phyloP scores from a whole-genome alignment of 1,140 invertebrate species.

The Agrypnia vestita region DNA sequence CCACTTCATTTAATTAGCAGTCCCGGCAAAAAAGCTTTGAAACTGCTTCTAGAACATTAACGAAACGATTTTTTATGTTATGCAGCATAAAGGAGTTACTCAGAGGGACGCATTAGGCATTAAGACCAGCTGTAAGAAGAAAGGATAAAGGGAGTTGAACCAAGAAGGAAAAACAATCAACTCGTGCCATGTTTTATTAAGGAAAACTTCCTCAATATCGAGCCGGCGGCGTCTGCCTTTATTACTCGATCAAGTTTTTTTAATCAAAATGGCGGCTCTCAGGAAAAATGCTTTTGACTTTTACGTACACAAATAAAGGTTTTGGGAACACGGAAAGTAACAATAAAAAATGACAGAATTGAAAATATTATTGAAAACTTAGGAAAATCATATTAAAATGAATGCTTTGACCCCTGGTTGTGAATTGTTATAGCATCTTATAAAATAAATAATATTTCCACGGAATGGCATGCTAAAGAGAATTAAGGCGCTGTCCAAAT shows the following conservation, averaged over 20 bases:
- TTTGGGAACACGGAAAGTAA: background rate
- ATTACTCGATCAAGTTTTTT: constrained; percentile 50
- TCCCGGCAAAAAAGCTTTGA: constrained; percentile 17
- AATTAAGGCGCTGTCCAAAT: too few relatives aligned
- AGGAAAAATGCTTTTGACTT: background rate
- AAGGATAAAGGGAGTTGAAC: constrained; percentile 44
- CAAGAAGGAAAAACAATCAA: constrained; percentile 55
- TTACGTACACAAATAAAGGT: background rate
- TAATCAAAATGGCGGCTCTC: constrained; percentile 24
- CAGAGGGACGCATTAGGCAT: constrained; percentile 54
- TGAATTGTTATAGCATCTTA: too few relatives aligned
- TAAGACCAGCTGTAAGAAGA: constrained; percentile 46
- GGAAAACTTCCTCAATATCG: constrained; percentile 56
- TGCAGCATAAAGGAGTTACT: constrained; percentile 41
- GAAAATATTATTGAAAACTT: too few relatives aligned
- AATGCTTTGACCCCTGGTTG: too few relatives aligned
- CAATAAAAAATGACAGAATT: too few relatives aligned
- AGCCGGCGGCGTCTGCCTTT: constrained; percentile 40
- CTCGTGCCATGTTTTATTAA: constrained; percentile 57
- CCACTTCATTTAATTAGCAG: constrained; percentile 48
- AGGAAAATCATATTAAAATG: too few relatives aligned
- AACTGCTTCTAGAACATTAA: constrained; percentile 18
- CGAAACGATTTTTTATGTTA: constrained; percentile 39
- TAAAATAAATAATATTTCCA: too few relatives aligned
- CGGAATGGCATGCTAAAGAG: too few relatives aligned